These are phyloP conservation scores for Castor canadensis DNA, from an alignment of 2,113 vertebrate species.

Conservation along the genomic window DNA sequence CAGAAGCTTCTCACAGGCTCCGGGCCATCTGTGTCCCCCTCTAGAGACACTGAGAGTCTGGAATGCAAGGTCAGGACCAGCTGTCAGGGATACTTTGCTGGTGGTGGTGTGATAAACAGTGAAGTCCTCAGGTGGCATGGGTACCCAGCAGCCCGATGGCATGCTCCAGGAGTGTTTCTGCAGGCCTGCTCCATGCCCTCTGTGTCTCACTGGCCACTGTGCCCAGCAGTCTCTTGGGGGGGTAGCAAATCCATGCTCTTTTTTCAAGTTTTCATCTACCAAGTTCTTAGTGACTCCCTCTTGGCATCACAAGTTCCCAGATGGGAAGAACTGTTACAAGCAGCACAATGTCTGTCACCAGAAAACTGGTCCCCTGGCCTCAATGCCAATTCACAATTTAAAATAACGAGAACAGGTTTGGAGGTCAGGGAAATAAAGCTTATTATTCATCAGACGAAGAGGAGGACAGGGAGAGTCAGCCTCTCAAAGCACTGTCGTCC, in stretches of 20 bases:
- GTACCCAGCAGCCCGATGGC: not conserved
- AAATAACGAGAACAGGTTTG: no score
- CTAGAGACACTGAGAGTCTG: not conserved
- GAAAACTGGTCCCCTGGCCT: no score
- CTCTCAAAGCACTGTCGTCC: no score
- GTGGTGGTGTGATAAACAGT: not conserved
- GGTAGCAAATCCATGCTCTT: not conserved
- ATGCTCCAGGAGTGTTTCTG: not conserved
- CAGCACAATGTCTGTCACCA: not conserved
- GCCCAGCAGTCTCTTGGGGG: not conserved
- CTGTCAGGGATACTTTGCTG: not conserved
- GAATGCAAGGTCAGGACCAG: not conserved
- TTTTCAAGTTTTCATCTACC: not conserved
- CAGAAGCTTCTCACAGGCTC: no score
- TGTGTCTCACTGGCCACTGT: not conserved
- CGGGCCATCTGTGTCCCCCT: rapidly evolving
- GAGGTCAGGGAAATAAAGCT: no score
- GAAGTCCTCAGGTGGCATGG: rapidly evolving
- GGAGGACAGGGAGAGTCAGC: no score
- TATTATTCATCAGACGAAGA: no score
- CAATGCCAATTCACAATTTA: no score
- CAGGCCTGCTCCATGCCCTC: not conserved
- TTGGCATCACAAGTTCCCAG: not conserved
- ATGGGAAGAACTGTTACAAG: not conserved
- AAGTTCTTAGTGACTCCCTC: not conserved